Base-by-base conservation (phyloP, 2,888 invertebrate species). In the Conchocele bisecta region DNA sequence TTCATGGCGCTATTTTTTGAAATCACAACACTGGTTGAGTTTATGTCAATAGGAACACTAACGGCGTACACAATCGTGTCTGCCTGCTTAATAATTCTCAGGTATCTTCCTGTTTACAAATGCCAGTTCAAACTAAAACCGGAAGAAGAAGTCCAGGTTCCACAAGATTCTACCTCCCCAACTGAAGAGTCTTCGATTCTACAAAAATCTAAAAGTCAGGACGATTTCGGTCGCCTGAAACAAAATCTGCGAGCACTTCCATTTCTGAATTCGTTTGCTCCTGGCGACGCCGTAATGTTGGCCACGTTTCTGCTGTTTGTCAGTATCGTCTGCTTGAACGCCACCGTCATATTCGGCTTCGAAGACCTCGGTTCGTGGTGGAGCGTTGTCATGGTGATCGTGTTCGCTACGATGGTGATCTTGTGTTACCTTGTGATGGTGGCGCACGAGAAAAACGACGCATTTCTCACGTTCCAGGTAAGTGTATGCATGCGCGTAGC, bases 41-140 rank as follows among this genome's bases (percentile, higher is more conserved):
- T 98, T 89, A 97, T 98, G 96, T 97, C 97, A 1, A 97, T 98
- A 1, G 97, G 97, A 88, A 97, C 97, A 1, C 96, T 97, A 74
- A 96, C 97, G 6, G 96, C 97, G 0, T 97, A 97, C 89, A 97
- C 97, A 1, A 96, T 97, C 75, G 97, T 98, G 3, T 96, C 97
- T 77, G 96, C 96, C 15, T 95, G 96, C 72, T 96, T 97, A 6
- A 96, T 98, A 60, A 95, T 97, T 53, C 92, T 97, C 59, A 93
- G 97, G 50, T 97, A 97, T 87, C 93, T 95, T 48, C 88, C 89
- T 0, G 88, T 86, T 9, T 76, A 79, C 48, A 84, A 87, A 63
- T 89, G 88, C 53, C 89, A 89, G 74, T 90, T 90, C 72, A 83
- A 88, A 75, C 83, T 90, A 15, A 87, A 86, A 78, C 86, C 89